A percentile compares a stretch with the other conserved stretches of the same genome.
These are phyloP conservation scores for Drosophila tanythrix DNA, from an alignment of 2,888 invertebrate genomes.

Conservation along the genomic window DNA sequence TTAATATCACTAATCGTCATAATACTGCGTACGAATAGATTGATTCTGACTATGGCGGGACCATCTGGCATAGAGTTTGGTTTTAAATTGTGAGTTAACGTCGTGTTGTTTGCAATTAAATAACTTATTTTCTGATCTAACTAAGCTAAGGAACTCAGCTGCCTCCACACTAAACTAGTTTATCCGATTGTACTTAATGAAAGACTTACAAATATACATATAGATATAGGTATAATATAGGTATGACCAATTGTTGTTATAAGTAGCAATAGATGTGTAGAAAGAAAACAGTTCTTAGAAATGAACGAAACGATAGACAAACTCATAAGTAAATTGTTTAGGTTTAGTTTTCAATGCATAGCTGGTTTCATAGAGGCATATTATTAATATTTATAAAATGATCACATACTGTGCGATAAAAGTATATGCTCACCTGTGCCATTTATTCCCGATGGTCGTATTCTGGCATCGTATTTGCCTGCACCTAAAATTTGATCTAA, in stretches of 20 bases:
- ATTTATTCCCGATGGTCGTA: constrained; percentile 96
- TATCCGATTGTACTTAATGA: constrained; percentile 32
- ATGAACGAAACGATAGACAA: constrained; percentile 6
- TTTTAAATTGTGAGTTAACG: constrained; percentile 61
- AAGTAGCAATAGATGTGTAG: constrained; percentile 30
- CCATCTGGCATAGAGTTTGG: constrained; percentile 90
- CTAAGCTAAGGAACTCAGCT: constrained; percentile 49
- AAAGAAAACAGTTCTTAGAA: constrained; percentile 22
- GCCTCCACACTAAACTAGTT: constrained; percentile 38
- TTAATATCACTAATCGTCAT: constrained; percentile 99
- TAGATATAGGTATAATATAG: constrained; percentile 1
- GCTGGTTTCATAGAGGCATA: constrained; percentile 6
- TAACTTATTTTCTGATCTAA: constrained; percentile 58
- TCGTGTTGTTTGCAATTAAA: constrained; percentile 31
- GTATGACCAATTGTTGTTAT: constrained; percentile 52
- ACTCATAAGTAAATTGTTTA: constrained; percentile 6
- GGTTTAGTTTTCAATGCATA: constrained; percentile 15
- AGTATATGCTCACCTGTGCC: constrained; percentile 91
- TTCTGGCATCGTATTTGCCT: constrained; percentile 95
- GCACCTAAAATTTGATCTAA: constrained; percentile 96
- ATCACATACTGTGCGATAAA: neutral
- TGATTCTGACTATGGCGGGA: constrained; percentile 98
- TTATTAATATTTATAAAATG: neutral
- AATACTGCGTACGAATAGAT: constrained; percentile 99
- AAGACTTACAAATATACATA: constrained; percentile 45